Evolutionary conservation across 2,797 vertebrate species (phyloP), one percentile per base, ranked within the genome.

Genomic region (Coregonus sp.): DNA sequence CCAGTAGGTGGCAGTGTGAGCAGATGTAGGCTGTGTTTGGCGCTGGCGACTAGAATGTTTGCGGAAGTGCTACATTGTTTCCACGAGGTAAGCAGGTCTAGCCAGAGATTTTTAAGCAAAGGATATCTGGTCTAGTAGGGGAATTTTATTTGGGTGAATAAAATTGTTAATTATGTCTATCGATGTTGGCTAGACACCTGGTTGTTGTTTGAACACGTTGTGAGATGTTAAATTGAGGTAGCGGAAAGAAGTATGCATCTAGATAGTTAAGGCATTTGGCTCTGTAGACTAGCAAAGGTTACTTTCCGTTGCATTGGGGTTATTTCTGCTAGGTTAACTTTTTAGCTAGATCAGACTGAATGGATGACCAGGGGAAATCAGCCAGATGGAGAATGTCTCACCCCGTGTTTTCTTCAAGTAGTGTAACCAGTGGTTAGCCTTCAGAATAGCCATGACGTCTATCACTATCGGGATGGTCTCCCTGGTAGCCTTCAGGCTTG

Each of bases 381-480:
- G 66, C 31, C 66, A 18, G 29, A 67, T 1, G 15, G 1, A 35
- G 31, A 25, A 25, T 25, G 25, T 25, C 25, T 65, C 63, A 29
- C 11, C 11, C 25, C n/a, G 29, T 65, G 29, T 47, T 67, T 68
- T 68, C 1, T 11, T 68, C 51, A 11, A 11, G 2, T 65, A 54
- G 74, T 9, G 2, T 47, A 47, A 47, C 40, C 9, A 47, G 9
- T 33, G 20, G n/a, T 63, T 51, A 70, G 35, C 63, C 6, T 37
- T 29, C 67, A 87, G 9, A 63, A 93, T 93, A 91, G 80, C 82
- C 18, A 80, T 83, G 68, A 78, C 82, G 70, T 56, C 77, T 6
- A 20, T 35, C 0, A 35, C 4, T 35, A 35, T 88, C 1, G 87
- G 35, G 72, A 2, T 89, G 1, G 51, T 90, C 69, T 80, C 82